Conservation (phyloP, 2,113 vertebrate genomes). For the Prunella himalayana region DNA sequence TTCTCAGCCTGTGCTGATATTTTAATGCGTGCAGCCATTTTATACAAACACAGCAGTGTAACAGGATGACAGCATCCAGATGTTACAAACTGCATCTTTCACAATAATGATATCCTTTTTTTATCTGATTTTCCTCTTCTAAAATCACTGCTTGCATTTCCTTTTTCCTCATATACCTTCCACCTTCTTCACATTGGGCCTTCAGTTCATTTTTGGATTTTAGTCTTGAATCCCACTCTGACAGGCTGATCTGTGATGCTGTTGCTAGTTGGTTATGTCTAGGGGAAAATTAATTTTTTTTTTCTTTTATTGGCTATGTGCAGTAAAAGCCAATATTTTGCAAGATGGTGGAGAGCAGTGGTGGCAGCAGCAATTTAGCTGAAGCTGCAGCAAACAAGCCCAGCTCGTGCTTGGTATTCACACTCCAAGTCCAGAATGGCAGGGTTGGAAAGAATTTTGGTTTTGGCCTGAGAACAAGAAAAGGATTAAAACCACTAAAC, state of each 20-base stretch:
- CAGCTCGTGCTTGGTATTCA: neutral
- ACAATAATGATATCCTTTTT: neutral
- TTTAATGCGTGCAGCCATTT: neutral
- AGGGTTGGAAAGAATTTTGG: slow-evolving; percentile 27
- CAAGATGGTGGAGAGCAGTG: neutral
- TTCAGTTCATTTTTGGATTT: neutral
- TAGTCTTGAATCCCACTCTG: neutral
- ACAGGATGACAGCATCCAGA: neutral
- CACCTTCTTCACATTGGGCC: neutral
- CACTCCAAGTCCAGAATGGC: neutral
- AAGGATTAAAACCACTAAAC: slow-evolving; percentile 43
- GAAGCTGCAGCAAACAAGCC: neutral
- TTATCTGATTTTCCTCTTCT: neutral
- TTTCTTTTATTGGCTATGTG: neutral
- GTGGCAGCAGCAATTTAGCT: neutral
- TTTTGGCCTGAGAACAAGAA: slow-evolving; percentile 39
- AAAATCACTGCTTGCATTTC: neutral
- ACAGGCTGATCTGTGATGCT: neutral
- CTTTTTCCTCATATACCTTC: neutral
- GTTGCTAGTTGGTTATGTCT: neutral
- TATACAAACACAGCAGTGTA: neutral
- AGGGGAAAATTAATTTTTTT: neutral
- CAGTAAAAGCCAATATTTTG: slow-evolving; percentile 38
- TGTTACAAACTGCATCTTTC: neutral
- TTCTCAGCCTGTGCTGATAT: neutral